Base-by-base conservation (phyloP, 2,888 invertebrate species). In the Aspidiotus rigidus region DNA sequence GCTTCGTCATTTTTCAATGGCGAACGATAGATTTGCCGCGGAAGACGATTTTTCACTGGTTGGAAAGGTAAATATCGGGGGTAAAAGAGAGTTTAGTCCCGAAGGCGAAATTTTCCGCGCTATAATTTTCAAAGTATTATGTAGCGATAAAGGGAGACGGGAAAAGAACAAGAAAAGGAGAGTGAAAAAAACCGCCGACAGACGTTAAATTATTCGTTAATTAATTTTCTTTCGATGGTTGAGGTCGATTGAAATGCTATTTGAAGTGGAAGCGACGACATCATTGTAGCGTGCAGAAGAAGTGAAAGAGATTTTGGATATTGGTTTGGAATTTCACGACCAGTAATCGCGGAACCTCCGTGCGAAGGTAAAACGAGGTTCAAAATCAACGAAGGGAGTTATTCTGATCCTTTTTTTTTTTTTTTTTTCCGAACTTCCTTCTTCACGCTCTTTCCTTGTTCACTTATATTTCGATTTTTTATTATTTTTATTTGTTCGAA, bases 121-220 rank as follows among this genome's bases (percentile, higher is more conserved):
- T 49, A n/a, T 49, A 49, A 49, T 49, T 28, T 49, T 49, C 49
- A 49, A 49, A 49, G 49, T 49, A 28, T 28, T 1, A 28, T 28
- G 28, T 28, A 28, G 28, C 28, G n/a, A n/a, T 5, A 53, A 13
- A n/a, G n/a, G 53, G n/a, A 53, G 53, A n/a, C 11, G 53, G n/a
- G 53, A 13, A 11, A 53, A 11, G 53, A 53, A n/a, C n/a, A 53
- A 16, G 56, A 56, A 9, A 11, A 11, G 56, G 56, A 56, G 56
- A 56, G 56, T 53, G n/a, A 11, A 53, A 15, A 15, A 16, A 56
- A 56, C 13, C 3, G 56, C 17, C 55, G 54, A 39, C 64, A 54
- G 64, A 64, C 55, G 64, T 28, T 64, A 64, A 64, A 64, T 64
- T 41, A 64, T 64, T 64, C 49, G 64, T 64, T 64, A 64, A 64